These are phyloP conservation scores for Muscina levida DNA, from an alignment of 2,888 invertebrate species.

Conservation along the genomic window DNA sequence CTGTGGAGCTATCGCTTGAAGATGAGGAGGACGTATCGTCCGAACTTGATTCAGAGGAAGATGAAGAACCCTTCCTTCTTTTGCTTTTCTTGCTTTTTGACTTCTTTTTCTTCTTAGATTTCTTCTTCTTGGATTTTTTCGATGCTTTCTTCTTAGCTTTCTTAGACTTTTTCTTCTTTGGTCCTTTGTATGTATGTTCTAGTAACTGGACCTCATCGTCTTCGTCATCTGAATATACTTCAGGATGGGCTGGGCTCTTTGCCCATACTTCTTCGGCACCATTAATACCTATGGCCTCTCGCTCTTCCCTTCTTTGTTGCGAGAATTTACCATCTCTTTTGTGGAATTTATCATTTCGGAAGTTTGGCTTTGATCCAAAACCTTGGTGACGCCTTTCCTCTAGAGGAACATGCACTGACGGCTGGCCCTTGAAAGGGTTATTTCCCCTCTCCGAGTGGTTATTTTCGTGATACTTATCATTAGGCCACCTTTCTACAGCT, in stretches of 20 bases:
- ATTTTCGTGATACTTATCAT: slow-evolving; percentile 72
- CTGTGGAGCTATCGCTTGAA: slow-evolving; percentile 70
- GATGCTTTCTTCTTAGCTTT: slow-evolving; percentile 67
- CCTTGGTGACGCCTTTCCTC: slow-evolving; percentile 59
- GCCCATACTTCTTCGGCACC: slow-evolving; percentile 88
- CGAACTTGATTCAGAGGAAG: slow-evolving; percentile 55
- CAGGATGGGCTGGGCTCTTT: slow-evolving; percentile 85
- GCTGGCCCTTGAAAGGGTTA: slow-evolving; percentile 71
- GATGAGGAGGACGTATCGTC: slow-evolving; percentile 65
- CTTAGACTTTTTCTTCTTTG: slow-evolving; percentile 73
- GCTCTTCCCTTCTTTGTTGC: slow-evolving; percentile 86
- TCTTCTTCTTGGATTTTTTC: slow-evolving; percentile 79
- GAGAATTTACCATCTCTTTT: slow-evolving; percentile 82
- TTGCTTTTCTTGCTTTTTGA: slow-evolving; percentile 79
- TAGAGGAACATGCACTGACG: slow-evolving; percentile 16
- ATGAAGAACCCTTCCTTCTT: slow-evolving; percentile 77
- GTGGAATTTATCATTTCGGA: slow-evolving; percentile 58
- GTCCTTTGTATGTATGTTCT: slow-evolving; percentile 70
- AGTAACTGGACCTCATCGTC: slow-evolving; percentile 70
- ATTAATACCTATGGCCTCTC: slow-evolving; percentile 87
- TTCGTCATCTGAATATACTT: slow-evolving; percentile 82
- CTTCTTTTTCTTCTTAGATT: slow-evolving; percentile 80
- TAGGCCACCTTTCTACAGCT: slow-evolving; percentile 73
- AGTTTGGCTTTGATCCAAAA: slow-evolving; percentile 48
- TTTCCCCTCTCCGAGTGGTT: slow-evolving; percentile 36